Evolutionary conservation across 2,797 vertebrate genomes (phyloP).

Genomic region (Rhyacichthys aspro): DNA sequence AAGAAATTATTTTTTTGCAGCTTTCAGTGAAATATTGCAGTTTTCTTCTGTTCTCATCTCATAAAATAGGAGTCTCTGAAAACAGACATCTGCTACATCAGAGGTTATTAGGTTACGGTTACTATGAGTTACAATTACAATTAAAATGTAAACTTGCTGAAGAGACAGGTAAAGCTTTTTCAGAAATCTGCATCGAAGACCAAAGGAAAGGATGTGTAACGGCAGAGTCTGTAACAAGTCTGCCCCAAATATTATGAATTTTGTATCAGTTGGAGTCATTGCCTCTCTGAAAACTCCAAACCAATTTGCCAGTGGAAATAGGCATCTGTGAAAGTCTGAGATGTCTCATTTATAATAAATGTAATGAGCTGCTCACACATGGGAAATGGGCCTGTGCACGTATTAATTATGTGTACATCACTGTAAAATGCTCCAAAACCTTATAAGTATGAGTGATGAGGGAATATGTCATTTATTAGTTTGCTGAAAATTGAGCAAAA

Average conservation of each 20-base stretch:
- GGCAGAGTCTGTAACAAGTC: background rate
- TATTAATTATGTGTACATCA: conserved; percentile 11
- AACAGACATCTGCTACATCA: too few relatives aligned
- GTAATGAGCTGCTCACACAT: conserved; percentile 4
- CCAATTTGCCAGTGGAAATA: conserved; percentile 1
- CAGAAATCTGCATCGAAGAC: too few relatives aligned
- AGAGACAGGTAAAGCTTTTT: too few relatives aligned
- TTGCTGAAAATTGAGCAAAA: background rate
- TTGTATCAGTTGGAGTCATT: background rate
- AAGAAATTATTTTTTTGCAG: too few relatives aligned
- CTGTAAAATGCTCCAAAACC: conserved; percentile 3
- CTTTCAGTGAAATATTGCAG: too few relatives aligned
- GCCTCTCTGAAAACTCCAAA: conserved; percentile 1
- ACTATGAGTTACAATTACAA: too few relatives aligned
- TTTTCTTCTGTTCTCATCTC: too few relatives aligned
- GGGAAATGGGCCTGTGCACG: background rate
- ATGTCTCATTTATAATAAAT: conserved; percentile 6
- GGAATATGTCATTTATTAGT: background rate
- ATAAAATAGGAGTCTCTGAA: too few relatives aligned
- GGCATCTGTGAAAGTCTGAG: background rate
- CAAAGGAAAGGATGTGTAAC: background rate
- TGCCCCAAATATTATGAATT: background rate
- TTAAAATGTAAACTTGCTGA: too few relatives aligned
- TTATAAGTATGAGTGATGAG: background rate
- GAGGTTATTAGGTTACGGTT: too few relatives aligned